Percentiles rank a stretch among this genome's conserved stretches.
These are phyloP conservation scores for Alviniconcha strummeri DNA, from an alignment of 2,888 invertebrate species.

Conservation along the genomic window DNA sequence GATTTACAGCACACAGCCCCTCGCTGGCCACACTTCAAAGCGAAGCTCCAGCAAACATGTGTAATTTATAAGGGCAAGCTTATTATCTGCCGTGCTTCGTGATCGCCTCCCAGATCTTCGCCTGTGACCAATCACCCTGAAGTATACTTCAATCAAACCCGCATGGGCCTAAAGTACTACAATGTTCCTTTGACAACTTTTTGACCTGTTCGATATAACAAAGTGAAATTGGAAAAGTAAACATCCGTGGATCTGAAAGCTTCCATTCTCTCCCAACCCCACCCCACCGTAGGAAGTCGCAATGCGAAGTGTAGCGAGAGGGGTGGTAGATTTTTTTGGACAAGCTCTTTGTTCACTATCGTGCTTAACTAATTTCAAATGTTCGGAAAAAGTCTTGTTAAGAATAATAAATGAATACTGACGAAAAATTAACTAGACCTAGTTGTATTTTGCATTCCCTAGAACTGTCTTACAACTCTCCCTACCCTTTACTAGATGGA, in stretches of 20 bases:
- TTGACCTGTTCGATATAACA: neutral
- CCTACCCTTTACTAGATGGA: constrained; percentile 38
- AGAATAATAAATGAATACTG: neutral
- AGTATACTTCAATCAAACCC: neutral
- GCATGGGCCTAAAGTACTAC: neutral
- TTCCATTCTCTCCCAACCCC: constrained; percentile 59
- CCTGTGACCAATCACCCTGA: neutral
- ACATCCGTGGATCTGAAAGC: constrained; percentile 52
- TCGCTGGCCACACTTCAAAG: constrained; percentile 61
- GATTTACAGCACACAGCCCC: constrained; percentile 52
- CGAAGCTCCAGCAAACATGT: constrained; percentile 55
- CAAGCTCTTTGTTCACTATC: too few relatives aligned
- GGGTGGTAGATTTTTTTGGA: neutral
- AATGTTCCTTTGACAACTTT: constrained; percentile 30
- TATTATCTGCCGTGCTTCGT: constrained; percentile 49
- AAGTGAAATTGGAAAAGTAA: constrained; percentile 34
- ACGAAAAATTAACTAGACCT: neutral
- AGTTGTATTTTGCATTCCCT: neutral
- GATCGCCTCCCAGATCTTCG: constrained; percentile 22
- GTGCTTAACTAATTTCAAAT: neutral
- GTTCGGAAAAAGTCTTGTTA: neutral
- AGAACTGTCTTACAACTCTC: constrained; percentile 15
- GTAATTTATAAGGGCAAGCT: constrained; percentile 59
- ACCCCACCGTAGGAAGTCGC: constrained; percentile 58
- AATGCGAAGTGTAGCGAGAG: neutral